Conservation (phyloP, 2,888 invertebrate species). For the Trachelus iudaicus region DNA sequence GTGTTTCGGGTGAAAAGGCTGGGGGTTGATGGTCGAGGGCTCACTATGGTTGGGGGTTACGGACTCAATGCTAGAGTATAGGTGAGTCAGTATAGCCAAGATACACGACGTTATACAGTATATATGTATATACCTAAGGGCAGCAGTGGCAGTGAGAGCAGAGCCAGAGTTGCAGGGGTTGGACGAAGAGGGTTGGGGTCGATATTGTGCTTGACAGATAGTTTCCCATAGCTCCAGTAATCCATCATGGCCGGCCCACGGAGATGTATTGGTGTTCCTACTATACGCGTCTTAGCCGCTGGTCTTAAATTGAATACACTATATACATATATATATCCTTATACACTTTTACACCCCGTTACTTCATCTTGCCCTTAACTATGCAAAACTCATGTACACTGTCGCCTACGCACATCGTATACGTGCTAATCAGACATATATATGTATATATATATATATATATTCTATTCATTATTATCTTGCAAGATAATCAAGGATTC, state of each 20-base stretch:
- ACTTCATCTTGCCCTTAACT: neutral
- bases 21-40: neutral
- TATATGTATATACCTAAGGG: neutral
- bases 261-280: constrained; percentile 62
- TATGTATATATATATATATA: neutral
- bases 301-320: constrained; percentile 52
- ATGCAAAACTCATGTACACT: neutral
- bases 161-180: constrained; percentile 53
- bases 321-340: neutral
- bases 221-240: constrained; percentile 64
- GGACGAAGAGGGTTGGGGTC: constrained; percentile 62
- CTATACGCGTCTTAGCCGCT: constrained; percentile 52
- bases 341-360: neutral
- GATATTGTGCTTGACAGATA: constrained; percentile 67
- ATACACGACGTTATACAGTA: neutral
- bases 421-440: neutral
- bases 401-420: neutral
- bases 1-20: constrained; percentile 1
- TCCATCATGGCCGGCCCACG: constrained; percentile 64
- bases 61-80: neutral
- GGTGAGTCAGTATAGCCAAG: neutral
- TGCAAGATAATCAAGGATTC: neutral
- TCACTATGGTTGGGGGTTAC: constrained; percentile 20
- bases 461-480: neutral
- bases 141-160: constrained; percentile 30